Conservation (phyloP, 2,113 vertebrate species). For the Aptenodytes patagonicus region DNA sequence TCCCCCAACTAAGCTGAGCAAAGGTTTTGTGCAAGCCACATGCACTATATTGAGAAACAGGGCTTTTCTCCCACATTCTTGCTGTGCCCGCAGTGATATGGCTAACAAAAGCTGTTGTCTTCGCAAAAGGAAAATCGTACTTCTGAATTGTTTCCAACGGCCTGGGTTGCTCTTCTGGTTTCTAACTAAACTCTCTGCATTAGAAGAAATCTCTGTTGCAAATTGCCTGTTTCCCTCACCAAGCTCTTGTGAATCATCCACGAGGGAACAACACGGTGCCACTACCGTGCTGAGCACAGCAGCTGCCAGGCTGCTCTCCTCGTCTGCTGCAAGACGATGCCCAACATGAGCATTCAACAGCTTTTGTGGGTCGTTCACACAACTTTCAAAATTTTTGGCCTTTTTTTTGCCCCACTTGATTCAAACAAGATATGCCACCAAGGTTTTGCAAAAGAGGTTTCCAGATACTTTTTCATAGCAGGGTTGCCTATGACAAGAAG, state of each 20-base stretch:
- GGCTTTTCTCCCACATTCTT: constrained; percentile 3
- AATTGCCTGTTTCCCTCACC: background rate
- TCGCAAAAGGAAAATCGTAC: background rate
- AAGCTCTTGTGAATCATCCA: constrained; percentile 33
- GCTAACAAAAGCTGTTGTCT: constrained; percentile 13
- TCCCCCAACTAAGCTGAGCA: background rate
- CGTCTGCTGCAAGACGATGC: background rate
- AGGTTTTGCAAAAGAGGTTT: background rate
- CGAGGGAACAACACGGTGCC: background rate
- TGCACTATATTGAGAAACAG: background rate
- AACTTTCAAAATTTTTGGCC: background rate
- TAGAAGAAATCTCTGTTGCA: background rate
- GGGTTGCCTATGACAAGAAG: background rate
- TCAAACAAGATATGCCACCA: background rate
- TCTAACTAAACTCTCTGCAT: background rate
- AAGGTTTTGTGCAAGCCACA: background rate
- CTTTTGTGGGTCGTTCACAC: rapidly evolving
- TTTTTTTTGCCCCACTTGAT: background rate
- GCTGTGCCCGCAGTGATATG: background rate
- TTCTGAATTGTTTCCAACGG: constrained; percentile 39
- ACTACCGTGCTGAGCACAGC: constrained; percentile 4
- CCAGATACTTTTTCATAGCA: background rate
- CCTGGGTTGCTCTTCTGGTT: constrained; percentile 41
- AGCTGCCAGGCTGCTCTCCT: constrained; percentile 23
- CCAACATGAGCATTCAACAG: background rate